These are phyloP conservation scores for Phania funesta DNA, from an alignment of 2,888 invertebrate genomes.

Conservation along the genomic window DNA sequence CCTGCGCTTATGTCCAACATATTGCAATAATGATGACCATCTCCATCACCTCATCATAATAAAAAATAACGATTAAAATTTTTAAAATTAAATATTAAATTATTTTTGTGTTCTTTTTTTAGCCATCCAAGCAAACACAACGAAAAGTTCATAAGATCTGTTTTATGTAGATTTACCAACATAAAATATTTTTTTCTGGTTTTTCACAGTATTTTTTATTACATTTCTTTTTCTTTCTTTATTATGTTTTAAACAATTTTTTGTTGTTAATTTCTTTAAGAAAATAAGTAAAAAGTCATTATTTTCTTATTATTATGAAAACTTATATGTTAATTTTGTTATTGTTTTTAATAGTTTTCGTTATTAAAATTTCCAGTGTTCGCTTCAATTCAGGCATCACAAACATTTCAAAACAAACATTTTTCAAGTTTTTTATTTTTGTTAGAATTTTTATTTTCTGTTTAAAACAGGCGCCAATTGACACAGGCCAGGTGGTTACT, in stretches of 20 bases:
- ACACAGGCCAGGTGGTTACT: constrained; percentile 70
- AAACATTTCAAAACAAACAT: constrained; percentile 31
- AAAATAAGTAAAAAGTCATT: constrained; percentile 15
- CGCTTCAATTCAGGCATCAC: constrained; percentile 7
- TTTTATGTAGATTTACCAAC: constrained; percentile 38
- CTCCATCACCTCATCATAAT: constrained; percentile 35
- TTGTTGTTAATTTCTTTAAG: constrained; percentile 1
- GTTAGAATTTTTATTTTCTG: constrained; percentile 54
- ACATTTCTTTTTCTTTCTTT: constrained; percentile 36
- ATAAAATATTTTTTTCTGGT: constrained; percentile 24
- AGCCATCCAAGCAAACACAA: neutral
- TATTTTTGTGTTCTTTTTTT: neutral
- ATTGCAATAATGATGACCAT: constrained; percentile 55
- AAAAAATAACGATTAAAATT: constrained; percentile 39
- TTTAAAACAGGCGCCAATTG: constrained; percentile 70
- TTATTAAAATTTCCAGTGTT: constrained; percentile 33
- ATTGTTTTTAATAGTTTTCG: constrained; percentile 35
- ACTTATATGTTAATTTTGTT: constrained; percentile 59
- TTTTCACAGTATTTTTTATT: constrained; percentile 46
- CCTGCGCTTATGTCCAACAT: constrained; percentile 58
- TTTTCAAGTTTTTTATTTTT: constrained; percentile 22
- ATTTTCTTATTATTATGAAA: constrained; percentile 53
- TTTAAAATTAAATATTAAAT: neutral
- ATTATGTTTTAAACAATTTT: constrained; percentile 5
- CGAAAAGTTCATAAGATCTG: constrained; percentile 13